Evolutionary conservation across 2,888 invertebrate species (phyloP).

Genomic region (Pilophorus perplexus): DNA sequence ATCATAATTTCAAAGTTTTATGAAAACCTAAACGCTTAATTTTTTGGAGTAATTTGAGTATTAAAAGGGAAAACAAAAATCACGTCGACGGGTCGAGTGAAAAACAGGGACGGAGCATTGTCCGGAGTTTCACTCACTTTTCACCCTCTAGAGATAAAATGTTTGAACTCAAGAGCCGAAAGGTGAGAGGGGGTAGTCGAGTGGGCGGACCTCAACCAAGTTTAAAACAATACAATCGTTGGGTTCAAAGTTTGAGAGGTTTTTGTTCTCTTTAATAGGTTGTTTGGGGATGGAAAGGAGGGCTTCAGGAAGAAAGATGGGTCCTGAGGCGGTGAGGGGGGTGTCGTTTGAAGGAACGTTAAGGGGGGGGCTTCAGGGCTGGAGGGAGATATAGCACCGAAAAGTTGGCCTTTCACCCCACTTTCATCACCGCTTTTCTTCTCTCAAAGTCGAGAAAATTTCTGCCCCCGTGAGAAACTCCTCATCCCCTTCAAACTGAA

Average conservation of each 20-base stretch:
- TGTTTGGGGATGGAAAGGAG: constrained; percentile 20
- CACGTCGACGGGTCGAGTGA: too few species aligned
- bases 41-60: too few species aligned
- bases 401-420: constrained; percentile 32
- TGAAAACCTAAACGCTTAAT: too few species aligned
- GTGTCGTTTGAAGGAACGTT: not conserved
- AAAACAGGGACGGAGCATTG: not conserved
- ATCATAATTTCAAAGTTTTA: too few species aligned
- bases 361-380: constrained; percentile 3
- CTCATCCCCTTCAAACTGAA: constrained; percentile 4
- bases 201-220: not conserved
- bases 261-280: constrained; percentile 34
- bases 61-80: too few species aligned
- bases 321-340: not conserved
- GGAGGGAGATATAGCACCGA: not conserved
- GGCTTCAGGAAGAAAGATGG: not conserved
- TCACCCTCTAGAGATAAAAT: constrained; percentile 10
- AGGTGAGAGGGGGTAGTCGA: not conserved
- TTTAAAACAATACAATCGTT: constrained; percentile 33
- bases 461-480: not conserved
- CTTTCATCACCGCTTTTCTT: constrained; percentile 26
- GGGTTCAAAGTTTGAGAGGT: constrained; percentile 28
- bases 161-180: constrained; percentile 1
- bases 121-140: not conserved
- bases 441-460: not conserved